These are phyloP conservation scores for Lerista edwardsae DNA, from an alignment of 2,797 vertebrate species.

Conservation along the genomic window DNA sequence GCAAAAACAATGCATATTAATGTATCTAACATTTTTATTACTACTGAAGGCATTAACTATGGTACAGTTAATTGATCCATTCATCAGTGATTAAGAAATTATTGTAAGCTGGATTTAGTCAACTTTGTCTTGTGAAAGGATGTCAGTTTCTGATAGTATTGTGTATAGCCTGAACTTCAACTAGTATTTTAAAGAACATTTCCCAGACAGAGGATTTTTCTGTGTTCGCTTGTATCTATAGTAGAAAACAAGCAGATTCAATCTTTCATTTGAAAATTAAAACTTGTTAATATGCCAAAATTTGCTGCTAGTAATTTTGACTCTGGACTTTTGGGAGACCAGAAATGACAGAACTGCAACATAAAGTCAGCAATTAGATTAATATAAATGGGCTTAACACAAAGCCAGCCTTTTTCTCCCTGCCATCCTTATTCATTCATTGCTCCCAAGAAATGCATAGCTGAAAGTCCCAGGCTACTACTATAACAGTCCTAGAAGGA, in stretches of 20 bases:
- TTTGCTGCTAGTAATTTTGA: neutral
- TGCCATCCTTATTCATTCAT: neutral
- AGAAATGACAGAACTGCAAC: conserved; percentile 10
- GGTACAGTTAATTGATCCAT: neutral
- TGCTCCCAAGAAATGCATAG: neutral
- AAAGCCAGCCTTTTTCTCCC: neutral
- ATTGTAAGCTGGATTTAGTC: neutral
- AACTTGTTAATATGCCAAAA: neutral
- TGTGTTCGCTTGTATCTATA: neutral
- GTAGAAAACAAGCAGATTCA: neutral
- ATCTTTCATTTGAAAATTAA: conserved; percentile 23
- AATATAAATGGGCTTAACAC: neutral
- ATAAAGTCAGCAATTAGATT: neutral
- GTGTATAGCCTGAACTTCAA: neutral
- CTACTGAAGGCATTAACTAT: neutral
- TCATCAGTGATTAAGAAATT: neutral
- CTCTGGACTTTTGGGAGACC: conserved; percentile 40
- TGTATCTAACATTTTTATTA: neutral
- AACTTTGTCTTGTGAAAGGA: neutral
- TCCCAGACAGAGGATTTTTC: neutral
- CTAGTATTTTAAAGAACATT: neutral
- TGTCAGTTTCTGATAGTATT: neutral
- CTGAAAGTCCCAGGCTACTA: neutral
- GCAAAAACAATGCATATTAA: neutral
- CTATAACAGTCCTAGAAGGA: neutral